Conservation (phyloP, 2,113 vertebrate genomes). For the Ciconia stormi region DNA sequence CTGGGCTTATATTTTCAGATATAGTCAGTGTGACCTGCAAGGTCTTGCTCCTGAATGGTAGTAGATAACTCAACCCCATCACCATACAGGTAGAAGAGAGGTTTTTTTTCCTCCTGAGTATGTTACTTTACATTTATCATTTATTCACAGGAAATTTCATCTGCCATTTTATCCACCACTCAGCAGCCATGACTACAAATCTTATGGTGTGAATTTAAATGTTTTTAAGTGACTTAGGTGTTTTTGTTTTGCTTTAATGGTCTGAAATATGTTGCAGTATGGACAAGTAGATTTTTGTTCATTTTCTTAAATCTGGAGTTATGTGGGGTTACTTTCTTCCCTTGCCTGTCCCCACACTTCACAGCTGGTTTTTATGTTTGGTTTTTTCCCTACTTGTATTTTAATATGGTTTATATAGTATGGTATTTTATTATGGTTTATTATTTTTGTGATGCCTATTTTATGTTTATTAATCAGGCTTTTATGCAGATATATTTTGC, state of each 20-base stretch:
- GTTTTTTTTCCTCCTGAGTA: fast-evolving
- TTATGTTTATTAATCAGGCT: background rate
- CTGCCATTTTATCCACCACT: background rate
- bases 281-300: background rate
- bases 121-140: background rate
- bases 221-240: background rate
- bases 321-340: background rate
- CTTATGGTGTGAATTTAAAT: background rate
- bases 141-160: background rate
- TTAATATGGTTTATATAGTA: background rate
- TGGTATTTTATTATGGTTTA: background rate
- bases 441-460: background rate
- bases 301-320: background rate
- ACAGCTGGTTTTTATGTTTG: background rate
- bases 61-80: background rate
- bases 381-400: background rate
- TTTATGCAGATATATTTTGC: background rate
- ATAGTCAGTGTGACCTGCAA: background rate
- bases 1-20: background rate
- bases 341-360: background rate
- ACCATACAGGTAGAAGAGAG: background rate
- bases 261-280: background rate
- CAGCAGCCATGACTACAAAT: background rate
- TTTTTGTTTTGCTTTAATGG: background rate
- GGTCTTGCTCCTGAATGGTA: background rate